phyloP scores from a whole-genome alignment of 2,113 vertebrate genomes.

The Halcyon senegalensis region DNA sequence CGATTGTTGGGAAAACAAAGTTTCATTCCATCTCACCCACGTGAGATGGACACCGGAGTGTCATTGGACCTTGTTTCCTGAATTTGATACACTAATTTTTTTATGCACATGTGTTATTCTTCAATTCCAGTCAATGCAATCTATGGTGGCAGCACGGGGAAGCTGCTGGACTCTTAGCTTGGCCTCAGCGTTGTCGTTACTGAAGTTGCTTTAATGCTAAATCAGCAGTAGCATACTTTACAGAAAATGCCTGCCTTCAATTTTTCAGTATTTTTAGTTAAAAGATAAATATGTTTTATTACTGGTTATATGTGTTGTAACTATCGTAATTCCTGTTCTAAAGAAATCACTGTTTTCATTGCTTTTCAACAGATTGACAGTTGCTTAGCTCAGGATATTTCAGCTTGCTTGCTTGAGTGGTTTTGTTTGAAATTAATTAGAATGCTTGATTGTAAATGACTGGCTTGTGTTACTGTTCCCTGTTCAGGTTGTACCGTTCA shows the following conservation, averaged over 20 bases:
- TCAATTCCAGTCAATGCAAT: not conserved
- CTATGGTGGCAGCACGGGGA: not conserved
- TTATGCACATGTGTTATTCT: not conserved
- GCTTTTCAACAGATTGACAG: not conserved
- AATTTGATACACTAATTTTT: not conserved
- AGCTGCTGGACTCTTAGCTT: not conserved
- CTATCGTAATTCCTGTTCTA: not conserved
- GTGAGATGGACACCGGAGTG: too few relatives aligned
- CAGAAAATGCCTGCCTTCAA: not conserved
- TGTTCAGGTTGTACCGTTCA: slow-evolving; percentile 80
- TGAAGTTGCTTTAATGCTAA: not conserved
- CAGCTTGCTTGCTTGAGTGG: not conserved
- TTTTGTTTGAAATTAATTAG: not conserved
- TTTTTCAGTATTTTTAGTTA: not conserved
- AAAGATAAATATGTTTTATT: not conserved
- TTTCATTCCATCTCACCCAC: not conserved
- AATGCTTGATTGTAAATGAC: not conserved
- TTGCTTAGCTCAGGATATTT: not conserved
- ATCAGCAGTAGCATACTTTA: not conserved
- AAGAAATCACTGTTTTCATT: not conserved
- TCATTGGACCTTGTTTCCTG: not conserved
- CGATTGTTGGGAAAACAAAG: not conserved
- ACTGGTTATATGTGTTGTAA: not conserved
- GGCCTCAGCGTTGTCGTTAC: not conserved
- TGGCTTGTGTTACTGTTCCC: not conserved